A percentile compares a stretch with the other conserved stretches of the same genome.
These are phyloP conservation scores for Dicroscelio sp. DNA, from an alignment of 2,888 invertebrate genomes.

Conservation along the genomic window DNA sequence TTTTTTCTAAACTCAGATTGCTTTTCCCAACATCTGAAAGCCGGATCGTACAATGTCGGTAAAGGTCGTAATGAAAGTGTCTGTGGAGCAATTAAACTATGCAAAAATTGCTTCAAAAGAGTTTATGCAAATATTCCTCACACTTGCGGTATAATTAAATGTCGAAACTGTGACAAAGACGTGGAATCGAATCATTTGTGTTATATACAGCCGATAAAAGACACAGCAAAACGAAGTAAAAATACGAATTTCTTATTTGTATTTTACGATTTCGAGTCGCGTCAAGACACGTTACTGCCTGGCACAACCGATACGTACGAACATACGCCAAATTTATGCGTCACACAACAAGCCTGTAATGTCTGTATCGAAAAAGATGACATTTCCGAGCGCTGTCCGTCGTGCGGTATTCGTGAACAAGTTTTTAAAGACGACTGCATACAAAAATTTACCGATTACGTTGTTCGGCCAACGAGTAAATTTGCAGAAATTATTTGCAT, in stretches of 20 bases:
- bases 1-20: background rate
- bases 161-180: background rate
- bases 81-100: slow-evolving; percentile 9
- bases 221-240: background rate
- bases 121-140: background rate
- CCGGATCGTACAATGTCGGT: background rate
- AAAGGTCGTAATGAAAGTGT: background rate
- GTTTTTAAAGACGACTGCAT: slow-evolving; percentile 54
- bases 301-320: too few relatives aligned
- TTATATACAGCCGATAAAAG: slow-evolving; percentile 42
- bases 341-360: slow-evolving; percentile 27
- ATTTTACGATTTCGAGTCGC: background rate
- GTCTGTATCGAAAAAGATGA: slow-evolving; percentile 10
- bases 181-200: slow-evolving; percentile 35
- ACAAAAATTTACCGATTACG: slow-evolving; percentile 60
- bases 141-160: background rate
- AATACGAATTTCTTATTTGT: too few relatives aligned
- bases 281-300: background rate
- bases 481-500: slow-evolving; percentile 71
- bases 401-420: slow-evolving; percentile 53
- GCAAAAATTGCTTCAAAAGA: background rate
- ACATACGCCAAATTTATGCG: background rate
- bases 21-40: background rate
- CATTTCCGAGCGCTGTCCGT: background rate
- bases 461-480: too few relatives aligned